Evolutionary conservation across 2,888 invertebrate genomes (phyloP), one percentile per base, ranked within the genome.

Genomic region (Auanema freiburgensis): DNA sequence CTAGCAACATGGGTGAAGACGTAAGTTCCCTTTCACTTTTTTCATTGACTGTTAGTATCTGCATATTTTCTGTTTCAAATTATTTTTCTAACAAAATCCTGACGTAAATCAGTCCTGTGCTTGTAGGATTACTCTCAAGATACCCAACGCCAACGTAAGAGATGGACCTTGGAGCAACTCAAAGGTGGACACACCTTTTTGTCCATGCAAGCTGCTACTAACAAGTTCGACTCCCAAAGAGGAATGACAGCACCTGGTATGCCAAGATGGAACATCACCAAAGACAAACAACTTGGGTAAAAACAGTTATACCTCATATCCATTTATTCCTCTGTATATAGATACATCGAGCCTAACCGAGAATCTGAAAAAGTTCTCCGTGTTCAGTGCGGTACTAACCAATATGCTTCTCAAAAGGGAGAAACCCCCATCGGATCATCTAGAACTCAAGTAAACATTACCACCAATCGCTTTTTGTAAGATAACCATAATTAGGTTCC

Each of bases 231-330:
- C 57, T 69, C 79, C 49, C 82, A 82, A 61, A 66, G 63, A 25
- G 82, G 82, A 62, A 82, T 82, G 82, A 82, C 82, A 11, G 82
- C 73, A 14, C 63, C 66, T n/a, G 78, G 80, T 46, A 80, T 82
- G 82, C 80, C 82, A 43, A 64, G 82, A 56, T 78, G 76, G 76
- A 82, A 82, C 65, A 72, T 82, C 65, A 77, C 77, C 65, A 80
- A 77, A 70, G 81, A 81, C 71, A 81, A 81, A 72, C 77, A 81
- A 59, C 68, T 76, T 41, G 81, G 81, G 76, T 78, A 58, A 52
- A 11, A 25, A 52, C 14, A 53, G 12, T 23, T 4, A 23, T 52
- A 46, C 52, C 8, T 55, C n/a, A 23, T 52, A 52, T 18, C n/a
- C n/a, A n/a, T 33, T 3, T 33, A 5, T 33, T n/a, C 33, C n/a